Conservation (phyloP, 2,797 vertebrate species). For the Alcedo atthis region DNA sequence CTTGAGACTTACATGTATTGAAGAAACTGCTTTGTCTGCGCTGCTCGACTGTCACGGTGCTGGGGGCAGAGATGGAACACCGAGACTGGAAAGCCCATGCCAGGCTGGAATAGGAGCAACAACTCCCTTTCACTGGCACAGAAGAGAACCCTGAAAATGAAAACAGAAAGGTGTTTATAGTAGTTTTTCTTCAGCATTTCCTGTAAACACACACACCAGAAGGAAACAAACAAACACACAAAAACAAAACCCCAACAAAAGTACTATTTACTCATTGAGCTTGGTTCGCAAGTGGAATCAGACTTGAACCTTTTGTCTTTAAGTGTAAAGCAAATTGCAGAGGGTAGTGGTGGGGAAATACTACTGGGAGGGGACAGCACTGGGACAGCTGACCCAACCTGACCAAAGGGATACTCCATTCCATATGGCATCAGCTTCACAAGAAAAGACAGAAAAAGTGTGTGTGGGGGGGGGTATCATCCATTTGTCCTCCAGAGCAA, state of each 20-base stretch:
- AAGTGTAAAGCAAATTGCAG: neutral
- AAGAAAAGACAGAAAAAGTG: no score
- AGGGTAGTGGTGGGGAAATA: neutral
- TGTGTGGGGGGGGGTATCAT: no score
- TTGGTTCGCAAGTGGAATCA: neutral
- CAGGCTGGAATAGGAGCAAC: constrained; percentile 21
- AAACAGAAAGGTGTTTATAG: neutral
- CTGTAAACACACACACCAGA: fast-evolving
- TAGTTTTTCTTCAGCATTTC: neutral
- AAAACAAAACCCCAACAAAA: no score
- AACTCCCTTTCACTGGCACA: neutral
- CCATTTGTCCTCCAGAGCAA: no score
- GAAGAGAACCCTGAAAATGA: constrained; percentile 18
- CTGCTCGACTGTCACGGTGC: neutral
- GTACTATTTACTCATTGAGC: neutral
- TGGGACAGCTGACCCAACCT: no score
- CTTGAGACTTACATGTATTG: constrained; percentile 48
- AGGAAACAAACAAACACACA: neutral
- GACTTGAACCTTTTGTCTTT: neutral
- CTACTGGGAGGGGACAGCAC: neutral
- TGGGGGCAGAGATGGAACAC: constrained; percentile 34
- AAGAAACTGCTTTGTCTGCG: constrained; percentile 71
- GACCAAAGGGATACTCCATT: no score
- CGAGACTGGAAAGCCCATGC: constrained; percentile 29
- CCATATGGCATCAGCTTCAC: no score